Evolutionary conservation across 2,113 vertebrate genomes (phyloP).

Genomic region (Morone saxatilis): DNA sequence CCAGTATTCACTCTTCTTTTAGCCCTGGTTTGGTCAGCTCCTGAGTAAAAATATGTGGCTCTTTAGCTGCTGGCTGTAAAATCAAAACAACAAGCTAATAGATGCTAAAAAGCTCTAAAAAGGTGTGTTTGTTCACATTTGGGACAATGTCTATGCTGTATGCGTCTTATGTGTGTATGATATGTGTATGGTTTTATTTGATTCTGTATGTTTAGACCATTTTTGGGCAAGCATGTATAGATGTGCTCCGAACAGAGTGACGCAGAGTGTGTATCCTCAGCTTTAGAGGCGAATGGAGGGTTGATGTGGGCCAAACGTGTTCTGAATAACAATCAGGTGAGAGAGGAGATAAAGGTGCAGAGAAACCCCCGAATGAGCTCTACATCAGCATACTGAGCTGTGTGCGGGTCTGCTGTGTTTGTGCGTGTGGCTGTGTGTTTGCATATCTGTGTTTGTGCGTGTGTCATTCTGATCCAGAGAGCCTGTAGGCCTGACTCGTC

Average conservation of each 20-base stretch:
- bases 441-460: background rate
- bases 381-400: background rate
- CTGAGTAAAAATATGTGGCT: background rate
- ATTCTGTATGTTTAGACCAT: background rate
- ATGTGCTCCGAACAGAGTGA: background rate
- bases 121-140: background rate
- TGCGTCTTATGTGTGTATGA: background rate
- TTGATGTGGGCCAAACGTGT: slow-evolving; percentile 60
- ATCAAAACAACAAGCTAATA: background rate
- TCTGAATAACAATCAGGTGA: slow-evolving; percentile 66
- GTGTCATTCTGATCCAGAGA: background rate
- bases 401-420: background rate
- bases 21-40: background rate
- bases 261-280: background rate
- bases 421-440: slow-evolving; percentile 20
- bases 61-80: background rate
- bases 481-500: background rate
- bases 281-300: slow-evolving; percentile 21
- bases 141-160: background rate
- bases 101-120: background rate
- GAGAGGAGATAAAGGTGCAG: slow-evolving; percentile 32
- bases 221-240: background rate
- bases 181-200: background rate
- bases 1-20: background rate
- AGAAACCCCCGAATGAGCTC: slow-evolving; percentile 19